Evolutionary conservation across 2,888 invertebrate species (phyloP).

Genomic region (Lasius platythorax): DNA sequence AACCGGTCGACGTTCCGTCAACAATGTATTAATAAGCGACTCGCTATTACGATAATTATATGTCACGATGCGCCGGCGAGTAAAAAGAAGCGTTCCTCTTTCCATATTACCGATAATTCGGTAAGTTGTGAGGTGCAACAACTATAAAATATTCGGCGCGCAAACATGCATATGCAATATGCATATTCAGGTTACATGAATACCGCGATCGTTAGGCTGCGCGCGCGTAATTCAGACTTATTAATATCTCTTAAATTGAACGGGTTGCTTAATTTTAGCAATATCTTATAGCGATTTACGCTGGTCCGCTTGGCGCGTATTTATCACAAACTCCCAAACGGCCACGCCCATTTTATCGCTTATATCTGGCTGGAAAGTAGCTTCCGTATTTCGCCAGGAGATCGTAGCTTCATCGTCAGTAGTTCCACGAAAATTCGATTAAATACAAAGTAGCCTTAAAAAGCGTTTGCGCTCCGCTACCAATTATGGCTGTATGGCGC

Average conservation of each 20-base stretch:
- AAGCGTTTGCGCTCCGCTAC: constrained; percentile 38
- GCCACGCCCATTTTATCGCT: constrained; percentile 68
- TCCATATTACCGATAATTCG: constrained; percentile 42
- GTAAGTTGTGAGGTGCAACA: constrained; percentile 50
- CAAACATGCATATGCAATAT: constrained; percentile 45
- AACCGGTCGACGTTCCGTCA: constrained; percentile 38
- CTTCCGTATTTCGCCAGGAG: constrained; percentile 33
- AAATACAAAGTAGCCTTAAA: constrained; percentile 36
- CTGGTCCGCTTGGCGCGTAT: constrained; percentile 32
- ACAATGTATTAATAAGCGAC: constrained; percentile 53
- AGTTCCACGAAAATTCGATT: constrained; percentile 34
- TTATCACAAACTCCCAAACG: constrained; percentile 24
- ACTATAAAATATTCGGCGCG: constrained; percentile 36
- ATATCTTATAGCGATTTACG: constrained; percentile 48
- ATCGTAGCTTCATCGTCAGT: constrained; percentile 57
- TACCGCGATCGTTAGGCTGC: background rate
- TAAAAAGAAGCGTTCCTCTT: constrained; percentile 10
- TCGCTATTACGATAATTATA: constrained; percentile 50
- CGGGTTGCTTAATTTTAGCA: constrained; percentile 40
- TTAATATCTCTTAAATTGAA: constrained; percentile 53
- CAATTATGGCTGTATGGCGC: constrained; percentile 34
- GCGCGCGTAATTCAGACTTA: constrained; percentile 43
- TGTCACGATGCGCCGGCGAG: constrained; percentile 33
- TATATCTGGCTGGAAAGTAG: constrained; percentile 13
- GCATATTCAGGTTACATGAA: constrained; percentile 1